Base-by-base conservation (phyloP, 2,888 invertebrate genomes). In the Tinea semifulvella region DNA sequence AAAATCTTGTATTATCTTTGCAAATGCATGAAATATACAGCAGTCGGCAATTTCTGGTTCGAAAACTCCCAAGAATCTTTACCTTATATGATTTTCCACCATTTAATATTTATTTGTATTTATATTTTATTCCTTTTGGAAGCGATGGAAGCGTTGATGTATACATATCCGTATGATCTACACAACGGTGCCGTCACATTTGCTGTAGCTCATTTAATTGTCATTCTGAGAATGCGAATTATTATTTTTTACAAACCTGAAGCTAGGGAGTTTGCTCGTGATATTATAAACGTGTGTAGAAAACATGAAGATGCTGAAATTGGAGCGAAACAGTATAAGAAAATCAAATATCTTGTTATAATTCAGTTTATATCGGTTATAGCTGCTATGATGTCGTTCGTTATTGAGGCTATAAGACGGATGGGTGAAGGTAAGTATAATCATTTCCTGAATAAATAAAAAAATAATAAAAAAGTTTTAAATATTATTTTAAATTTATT, bases 341-440 rank as follows among this genome's bases (percentile, higher is more conserved):
- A 60, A 42, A 65, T 79, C 40, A 76, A 68, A 58, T 64, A 68
- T 43, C 77, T 70, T 55, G 55, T 71, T 2, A 17, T 61, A 11
- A 63, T 61, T 46, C 77, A 74, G 50, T 52, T 60, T 47, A 22
- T 48, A 2, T 53, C 28, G 2, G 74, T 76, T 1, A 76, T 68
- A 39, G 67, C 63, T 1, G 58, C 69, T 1, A 55, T 53, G 5
- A 52, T 55, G 16, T 72, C 56, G 53, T 76, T 61, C 50, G 55
- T 76, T 38, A 63, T 66, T 47, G 76, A 77, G 56, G 79, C 75
- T 2, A 47, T 74, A 8, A 58, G 69, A 46, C 77, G 75, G 52
- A 46, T 64, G 48, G 49, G 54, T 36, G 51, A 55, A 38, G 74
- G 77, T 71, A 47, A 44, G 51, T 44, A 38, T n/a, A n/a, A 28